Percentiles rank a stretch among this genome's conserved stretches.
phyloP scores from a whole-genome alignment of 1,140 invertebrate genomes.

The Andrena cerasifolii region DNA sequence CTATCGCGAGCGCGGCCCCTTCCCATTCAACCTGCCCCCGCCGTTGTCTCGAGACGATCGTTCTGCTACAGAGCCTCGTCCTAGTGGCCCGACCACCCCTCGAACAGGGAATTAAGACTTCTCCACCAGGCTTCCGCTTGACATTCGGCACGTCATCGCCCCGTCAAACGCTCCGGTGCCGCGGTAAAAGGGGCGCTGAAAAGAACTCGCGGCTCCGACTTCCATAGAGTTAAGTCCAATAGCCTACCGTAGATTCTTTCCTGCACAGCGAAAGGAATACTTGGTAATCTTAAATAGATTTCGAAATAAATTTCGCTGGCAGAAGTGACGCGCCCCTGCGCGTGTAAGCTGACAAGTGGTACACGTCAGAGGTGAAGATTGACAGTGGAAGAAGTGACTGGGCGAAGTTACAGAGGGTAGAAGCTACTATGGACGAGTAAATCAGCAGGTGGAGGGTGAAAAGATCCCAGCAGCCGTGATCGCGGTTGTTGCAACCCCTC shows the following conservation, averaged over 20 bases:
- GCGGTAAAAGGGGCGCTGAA: not conserved
- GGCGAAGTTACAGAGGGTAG: not conserved
- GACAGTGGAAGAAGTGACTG: too few relatives aligned
- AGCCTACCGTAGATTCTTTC: too few relatives aligned
- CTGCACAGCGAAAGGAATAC: too few relatives aligned
- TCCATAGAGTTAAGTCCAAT: too few relatives aligned
- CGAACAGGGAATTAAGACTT: slow-evolving; percentile 12
- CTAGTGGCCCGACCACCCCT: slow-evolving; percentile 21
- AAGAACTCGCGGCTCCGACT: too few relatives aligned
- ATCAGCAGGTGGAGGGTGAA: not conserved
- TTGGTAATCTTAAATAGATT: too few relatives aligned
- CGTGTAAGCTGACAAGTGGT: too few relatives aligned
- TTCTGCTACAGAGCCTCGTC: not conserved
- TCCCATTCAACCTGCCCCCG: slow-evolving; percentile 8
- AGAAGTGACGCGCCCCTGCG: too few relatives aligned
- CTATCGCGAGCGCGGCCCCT: not conserved
- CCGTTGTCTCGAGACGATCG: slow-evolving; percentile 46
- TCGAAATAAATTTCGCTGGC: too few relatives aligned
- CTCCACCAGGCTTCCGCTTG: not conserved
- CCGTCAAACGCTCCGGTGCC: not conserved
- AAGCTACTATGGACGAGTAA: not conserved
- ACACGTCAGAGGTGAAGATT: too few relatives aligned
- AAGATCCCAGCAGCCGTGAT: slow-evolving; percentile 1
- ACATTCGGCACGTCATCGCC: not conserved
- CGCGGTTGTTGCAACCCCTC: slow-evolving; percentile 11